These are phyloP conservation scores for Onychostruthus taczanowskii DNA, from an alignment of 2,113 vertebrate genomes.

Conservation along the genomic window DNA sequence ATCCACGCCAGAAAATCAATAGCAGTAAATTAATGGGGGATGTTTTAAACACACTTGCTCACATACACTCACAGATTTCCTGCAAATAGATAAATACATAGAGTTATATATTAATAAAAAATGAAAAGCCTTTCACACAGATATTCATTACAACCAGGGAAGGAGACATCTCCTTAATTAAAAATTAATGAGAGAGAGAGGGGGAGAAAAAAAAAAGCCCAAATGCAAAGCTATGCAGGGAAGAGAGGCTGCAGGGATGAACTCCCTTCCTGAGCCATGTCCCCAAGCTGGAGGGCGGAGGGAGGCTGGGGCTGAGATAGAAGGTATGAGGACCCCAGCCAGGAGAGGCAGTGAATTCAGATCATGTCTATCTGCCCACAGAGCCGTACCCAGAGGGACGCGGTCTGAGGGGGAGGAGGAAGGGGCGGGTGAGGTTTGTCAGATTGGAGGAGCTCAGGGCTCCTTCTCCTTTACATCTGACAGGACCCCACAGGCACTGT, in stretches of 20 bases:
- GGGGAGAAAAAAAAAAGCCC: neutral
- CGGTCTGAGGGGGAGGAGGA: constrained; percentile 34
- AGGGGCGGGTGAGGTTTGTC: constrained; percentile 43
- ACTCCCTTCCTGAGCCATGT: neutral
- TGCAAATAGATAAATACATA: constrained; percentile 20
- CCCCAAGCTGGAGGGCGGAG: neutral
- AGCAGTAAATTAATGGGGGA: constrained; percentile 74
- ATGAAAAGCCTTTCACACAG: constrained; percentile 63
- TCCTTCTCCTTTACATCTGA: constrained; percentile 33
- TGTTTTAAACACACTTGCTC: constrained; percentile 62
- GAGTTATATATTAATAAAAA: constrained; percentile 35
- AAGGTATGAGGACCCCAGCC: constrained; percentile 1
- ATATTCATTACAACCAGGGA: constrained; percentile 55
- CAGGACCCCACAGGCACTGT: constrained; percentile 36
- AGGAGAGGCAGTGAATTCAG: constrained; percentile 26
- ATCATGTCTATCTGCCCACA: constrained; percentile 56
- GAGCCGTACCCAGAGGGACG: neutral
- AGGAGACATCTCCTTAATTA: constrained; percentile 67
- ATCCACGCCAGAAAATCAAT: constrained; percentile 75
- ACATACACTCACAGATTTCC: constrained; percentile 15
- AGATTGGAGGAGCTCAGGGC: constrained; percentile 3
- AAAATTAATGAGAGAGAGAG: constrained; percentile 61
- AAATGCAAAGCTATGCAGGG: constrained; percentile 29
- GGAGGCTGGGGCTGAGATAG: neutral
- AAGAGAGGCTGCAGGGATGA: constrained; percentile 37